Percentiles rank a stretch among this genome's conserved stretches.
These are phyloP conservation scores for Rhagoletis pomonella DNA, from an alignment of 1,140 invertebrate species.

Conservation along the genomic window DNA sequence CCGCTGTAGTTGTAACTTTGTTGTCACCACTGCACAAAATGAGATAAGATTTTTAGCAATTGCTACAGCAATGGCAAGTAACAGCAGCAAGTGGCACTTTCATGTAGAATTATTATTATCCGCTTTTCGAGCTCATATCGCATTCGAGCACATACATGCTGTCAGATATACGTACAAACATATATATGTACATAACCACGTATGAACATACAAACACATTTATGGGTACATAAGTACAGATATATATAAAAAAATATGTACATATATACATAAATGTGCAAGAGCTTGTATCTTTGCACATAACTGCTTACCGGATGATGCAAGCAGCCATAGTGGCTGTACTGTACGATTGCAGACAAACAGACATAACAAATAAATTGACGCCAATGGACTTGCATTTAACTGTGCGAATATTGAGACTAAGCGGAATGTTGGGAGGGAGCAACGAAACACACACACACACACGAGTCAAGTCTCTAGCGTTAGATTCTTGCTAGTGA, in stretches of 20 bases:
- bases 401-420: no score
- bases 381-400: no score
- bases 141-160: not conserved
- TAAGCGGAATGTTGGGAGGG: no score
- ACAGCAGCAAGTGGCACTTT: constrained; percentile 42
- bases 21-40: constrained; percentile 17
- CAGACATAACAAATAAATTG: not conserved
- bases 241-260: not conserved
- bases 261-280: not conserved
- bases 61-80: constrained; percentile 8
- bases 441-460: no score
- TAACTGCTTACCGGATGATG: not conserved
- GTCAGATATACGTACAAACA: not conserved
- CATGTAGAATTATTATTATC: constrained; percentile 49
- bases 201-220: not conserved
- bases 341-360: no score
- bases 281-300: not conserved
- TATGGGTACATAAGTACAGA: not conserved
- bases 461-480: not conserved
- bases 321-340: not conserved
- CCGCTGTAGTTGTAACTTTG: constrained; percentile 15
- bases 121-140: constrained; percentile 44
- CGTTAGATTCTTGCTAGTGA: not conserved
- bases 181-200: not conserved
- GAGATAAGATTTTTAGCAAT: constrained; percentile 43